A percentile compares a stretch with the other conserved stretches of the same genome.
Evolutionary conservation across 2,797 vertebrate genomes (phyloP).

Genomic region (Microctenopoma lineatum): DNA sequence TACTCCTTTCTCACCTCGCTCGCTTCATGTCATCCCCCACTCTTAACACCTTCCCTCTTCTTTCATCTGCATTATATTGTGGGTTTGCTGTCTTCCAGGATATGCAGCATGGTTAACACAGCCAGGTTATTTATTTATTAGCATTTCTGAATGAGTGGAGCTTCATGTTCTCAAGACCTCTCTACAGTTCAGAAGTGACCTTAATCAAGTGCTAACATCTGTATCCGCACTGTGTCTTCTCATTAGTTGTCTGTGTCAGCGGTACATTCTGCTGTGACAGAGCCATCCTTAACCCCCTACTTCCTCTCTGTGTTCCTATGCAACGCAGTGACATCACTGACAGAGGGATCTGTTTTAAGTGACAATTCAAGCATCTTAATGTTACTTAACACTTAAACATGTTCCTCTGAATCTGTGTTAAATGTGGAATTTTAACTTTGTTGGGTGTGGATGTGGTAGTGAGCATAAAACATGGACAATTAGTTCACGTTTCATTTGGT

Average conservation of each 20-base stretch:
- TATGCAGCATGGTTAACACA: constrained; percentile 16
- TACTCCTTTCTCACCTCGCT: constrained; percentile 59
- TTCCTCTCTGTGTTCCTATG: not conserved
- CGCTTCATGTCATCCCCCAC: constrained; percentile 54
- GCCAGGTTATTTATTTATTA: not conserved
- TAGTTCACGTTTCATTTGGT: not conserved
- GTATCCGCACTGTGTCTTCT: not conserved
- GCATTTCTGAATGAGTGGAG: not conserved
- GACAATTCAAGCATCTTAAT: not conserved
- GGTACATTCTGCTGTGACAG: constrained; percentile 12
- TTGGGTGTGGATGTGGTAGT: too few species aligned
- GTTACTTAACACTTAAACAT: not conserved
- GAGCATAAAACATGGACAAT: not conserved
- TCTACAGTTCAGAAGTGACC: constrained; percentile 14
- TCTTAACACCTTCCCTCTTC: constrained; percentile 68
- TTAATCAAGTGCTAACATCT: constrained; percentile 10
- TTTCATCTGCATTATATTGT: constrained; percentile 56
- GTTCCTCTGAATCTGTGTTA: not conserved
- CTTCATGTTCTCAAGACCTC: constrained; percentile 12
- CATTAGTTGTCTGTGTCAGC: not conserved
- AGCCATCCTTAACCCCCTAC: constrained; percentile 2
- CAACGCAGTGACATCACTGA: not conserved
- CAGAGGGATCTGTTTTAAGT: not conserved
- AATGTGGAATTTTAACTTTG: not conserved
- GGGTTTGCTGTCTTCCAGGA: constrained; percentile 42